These are phyloP conservation scores for Melanargia galathea DNA, from an alignment of 2,888 invertebrate genomes.

Conservation along the genomic window DNA sequence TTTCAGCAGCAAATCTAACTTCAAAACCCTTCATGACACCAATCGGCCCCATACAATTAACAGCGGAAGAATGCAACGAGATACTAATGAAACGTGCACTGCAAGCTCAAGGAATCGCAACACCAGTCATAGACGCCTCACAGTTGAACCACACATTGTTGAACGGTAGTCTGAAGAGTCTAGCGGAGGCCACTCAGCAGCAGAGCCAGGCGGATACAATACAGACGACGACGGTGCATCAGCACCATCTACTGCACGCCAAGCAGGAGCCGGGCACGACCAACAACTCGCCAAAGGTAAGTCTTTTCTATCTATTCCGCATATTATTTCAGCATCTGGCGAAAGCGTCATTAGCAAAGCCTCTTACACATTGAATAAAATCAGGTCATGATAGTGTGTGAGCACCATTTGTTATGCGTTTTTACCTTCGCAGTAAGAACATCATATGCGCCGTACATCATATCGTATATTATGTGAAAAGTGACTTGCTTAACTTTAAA, in stretches of 20 bases:
- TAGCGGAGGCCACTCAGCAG: conserved; percentile 66
- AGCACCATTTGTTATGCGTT: too few species aligned
- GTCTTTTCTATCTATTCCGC: conserved; percentile 34
- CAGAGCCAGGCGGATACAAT: conserved; percentile 67
- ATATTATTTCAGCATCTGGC: too few species aligned
- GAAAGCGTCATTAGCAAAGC: too few species aligned
- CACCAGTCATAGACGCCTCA: conserved; percentile 75
- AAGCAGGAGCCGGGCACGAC: conserved; percentile 84
- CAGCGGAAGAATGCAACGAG: conserved; percentile 90
- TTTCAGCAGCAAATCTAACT: conserved; percentile 70
- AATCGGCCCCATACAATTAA: conserved; percentile 87
- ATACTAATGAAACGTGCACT: conserved; percentile 89
- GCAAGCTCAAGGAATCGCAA: conserved; percentile 83
- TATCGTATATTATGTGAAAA: too few species aligned
- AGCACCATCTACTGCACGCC: conserved; percentile 77
- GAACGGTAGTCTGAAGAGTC: conserved; percentile 70
- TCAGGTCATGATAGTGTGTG: too few species aligned
- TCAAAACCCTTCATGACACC: conserved; percentile 87
- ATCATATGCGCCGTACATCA: too few species aligned
- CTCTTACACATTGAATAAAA: too few species aligned
- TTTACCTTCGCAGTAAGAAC: too few species aligned
- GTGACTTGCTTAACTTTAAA: too few species aligned
- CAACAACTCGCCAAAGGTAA: conserved; percentile 80
- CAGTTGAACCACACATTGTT: conserved; percentile 73
- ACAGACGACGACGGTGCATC: conserved; percentile 64